These are phyloP conservation scores for Aldrovandia affinis DNA, from an alignment of 2,797 vertebrate species.

Conservation along the genomic window DNA sequence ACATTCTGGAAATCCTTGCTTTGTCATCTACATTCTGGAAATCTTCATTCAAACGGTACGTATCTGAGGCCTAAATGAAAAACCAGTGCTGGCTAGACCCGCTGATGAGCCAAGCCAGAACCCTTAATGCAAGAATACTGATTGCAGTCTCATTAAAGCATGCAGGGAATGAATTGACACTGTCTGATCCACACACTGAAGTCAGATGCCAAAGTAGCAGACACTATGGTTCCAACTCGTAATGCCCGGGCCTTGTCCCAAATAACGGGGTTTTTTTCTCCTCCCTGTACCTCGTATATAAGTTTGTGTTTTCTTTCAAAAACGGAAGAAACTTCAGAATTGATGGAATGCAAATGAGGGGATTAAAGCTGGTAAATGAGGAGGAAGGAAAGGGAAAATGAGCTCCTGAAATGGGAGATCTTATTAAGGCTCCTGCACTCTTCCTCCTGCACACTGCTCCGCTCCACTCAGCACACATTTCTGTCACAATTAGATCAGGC, in stretches of 20 bases:
- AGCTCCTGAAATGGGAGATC: conserved; percentile 27
- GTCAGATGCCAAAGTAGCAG: background rate
- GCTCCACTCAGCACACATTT: background rate
- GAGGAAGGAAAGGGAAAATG: conserved; percentile 19
- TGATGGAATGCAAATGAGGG: conserved; percentile 33
- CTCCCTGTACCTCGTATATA: too few species aligned
- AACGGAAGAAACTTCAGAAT: background rate
- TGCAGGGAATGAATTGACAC: background rate
- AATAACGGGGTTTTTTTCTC: background rate
- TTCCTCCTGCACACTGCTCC: background rate
- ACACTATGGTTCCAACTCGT: background rate
- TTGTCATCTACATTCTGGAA: background rate
- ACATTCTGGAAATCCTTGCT: background rate
- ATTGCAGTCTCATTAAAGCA: background rate
- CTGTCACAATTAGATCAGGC: background rate
- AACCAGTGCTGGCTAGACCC: background rate
- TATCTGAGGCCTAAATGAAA: background rate
- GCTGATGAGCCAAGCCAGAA: background rate
- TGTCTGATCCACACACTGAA: background rate
- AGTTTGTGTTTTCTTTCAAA: background rate
- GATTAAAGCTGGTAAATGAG: conserved; percentile 31
- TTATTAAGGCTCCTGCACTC: conserved; percentile 24
- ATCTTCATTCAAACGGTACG: background rate
- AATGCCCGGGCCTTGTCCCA: background rate
- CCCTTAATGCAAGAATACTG: background rate